Base-by-base conservation (phyloP, 1,140 invertebrate genomes). In the Stegodyphus dumicola region DNA sequence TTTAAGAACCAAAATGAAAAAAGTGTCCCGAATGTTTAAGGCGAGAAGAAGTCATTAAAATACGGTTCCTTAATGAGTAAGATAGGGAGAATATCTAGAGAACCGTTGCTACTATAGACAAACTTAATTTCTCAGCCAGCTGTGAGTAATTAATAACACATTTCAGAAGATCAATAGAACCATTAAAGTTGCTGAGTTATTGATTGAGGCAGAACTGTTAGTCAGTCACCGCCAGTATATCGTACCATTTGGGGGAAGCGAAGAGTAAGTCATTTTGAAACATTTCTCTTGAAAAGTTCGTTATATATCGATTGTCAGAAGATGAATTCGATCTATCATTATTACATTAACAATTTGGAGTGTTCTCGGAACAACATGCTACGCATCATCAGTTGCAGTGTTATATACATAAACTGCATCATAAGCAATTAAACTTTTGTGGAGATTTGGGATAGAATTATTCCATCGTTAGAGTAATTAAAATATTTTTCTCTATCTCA, bases 21-120 rank as follows among this genome's bases (percentile, higher is more conserved):
- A 51, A 73, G 60, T 73, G 73, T 11, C n/a, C 51, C 33, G 79
- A 64, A 81, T 81, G 73, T 65, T 81, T 81, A 73, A 81, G 65
- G 79, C 79, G 79, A 48, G 79, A 81, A 81, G 79, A 81, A 81
- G 79, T 81, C 79, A 81, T 81, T 81, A 81, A 81, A 81, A 81
- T 66, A 81, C 79, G 79, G 60, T n/a, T 52, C 69, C 69, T 81
- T 81, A 81, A 81, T 81, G 79, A 81, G 79, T 73, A 73, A 81
- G 79, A 81, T 81, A 81, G 69, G 79, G 18, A 73, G 69, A 81
- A 73, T 56, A 81, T 33, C 33, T 73, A 81, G 79, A 56, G 56
- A 65, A 54, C 66, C 77, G 77, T 70, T 79, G 79, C 69, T 70
- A 71, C 79, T 60, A 81, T 81, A 79, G 79, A 81, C 79, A 81